phyloP scores from a whole-genome alignment of 2,888 invertebrate species.

The Autographa pulchrina region DNA sequence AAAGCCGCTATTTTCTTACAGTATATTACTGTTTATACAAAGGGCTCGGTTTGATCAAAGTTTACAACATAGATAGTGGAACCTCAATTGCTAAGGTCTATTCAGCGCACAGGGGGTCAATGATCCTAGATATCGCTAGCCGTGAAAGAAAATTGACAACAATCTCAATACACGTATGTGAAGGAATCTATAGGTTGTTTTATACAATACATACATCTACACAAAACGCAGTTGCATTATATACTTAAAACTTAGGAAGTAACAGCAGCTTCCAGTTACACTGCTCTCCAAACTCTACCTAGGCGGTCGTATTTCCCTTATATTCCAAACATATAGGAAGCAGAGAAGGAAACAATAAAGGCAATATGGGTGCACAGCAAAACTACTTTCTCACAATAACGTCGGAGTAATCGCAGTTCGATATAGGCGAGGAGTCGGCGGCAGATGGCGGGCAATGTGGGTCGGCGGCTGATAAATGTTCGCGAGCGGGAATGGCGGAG shows the following conservation, averaged over 20 bases:
- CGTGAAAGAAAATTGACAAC: not conserved
- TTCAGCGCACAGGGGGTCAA: slow-evolving; percentile 3
- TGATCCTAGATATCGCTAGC: not conserved
- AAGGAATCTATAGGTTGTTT: too few species aligned
- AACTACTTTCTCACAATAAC: slow-evolving; percentile 71
- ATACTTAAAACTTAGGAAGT: not conserved
- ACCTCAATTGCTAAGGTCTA: slow-evolving; percentile 11
- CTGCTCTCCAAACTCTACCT: not conserved
- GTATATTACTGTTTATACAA: slow-evolving; percentile 26
- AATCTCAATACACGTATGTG: not conserved
- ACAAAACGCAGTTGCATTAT: not conserved
- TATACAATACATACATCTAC: not conserved
- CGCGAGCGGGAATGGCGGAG: slow-evolving; percentile 73
- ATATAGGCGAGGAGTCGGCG: slow-evolving; percentile 57
- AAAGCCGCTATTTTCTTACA: slow-evolving; percentile 21
- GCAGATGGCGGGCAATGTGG: slow-evolving; percentile 83
- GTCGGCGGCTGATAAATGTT: slow-evolving; percentile 84
- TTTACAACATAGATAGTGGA: slow-evolving; percentile 21
- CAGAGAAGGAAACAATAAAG: slow-evolving; percentile 61
- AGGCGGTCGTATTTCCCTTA: slow-evolving; percentile 12
- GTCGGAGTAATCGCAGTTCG: slow-evolving; percentile 63
- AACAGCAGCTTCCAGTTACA: not conserved
- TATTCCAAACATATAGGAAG: slow-evolving; percentile 46
- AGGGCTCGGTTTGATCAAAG: slow-evolving; percentile 31
- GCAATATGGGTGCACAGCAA: slow-evolving; percentile 59